phyloP scores from a whole-genome alignment of 2,888 invertebrate genomes.

The Apeira syringaria region DNA sequence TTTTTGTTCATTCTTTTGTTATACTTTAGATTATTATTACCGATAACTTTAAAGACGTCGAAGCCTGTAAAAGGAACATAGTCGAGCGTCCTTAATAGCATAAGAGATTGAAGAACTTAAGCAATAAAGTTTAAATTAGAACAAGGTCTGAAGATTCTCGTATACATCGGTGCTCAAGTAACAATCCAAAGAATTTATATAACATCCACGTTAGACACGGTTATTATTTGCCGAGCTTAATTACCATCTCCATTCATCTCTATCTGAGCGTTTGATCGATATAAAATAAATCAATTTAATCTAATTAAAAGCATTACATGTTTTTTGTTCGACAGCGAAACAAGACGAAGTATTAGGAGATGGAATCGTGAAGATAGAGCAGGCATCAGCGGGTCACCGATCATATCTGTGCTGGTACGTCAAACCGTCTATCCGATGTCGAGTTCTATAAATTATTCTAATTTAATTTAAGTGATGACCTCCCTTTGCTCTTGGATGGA shows the following conservation, averaged over 20 bases:
- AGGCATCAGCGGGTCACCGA: conserved; percentile 77
- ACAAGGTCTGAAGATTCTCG: conserved; percentile 1
- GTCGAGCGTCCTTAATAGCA: neutral
- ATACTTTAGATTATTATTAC: conserved; percentile 28
- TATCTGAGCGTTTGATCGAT: conserved; percentile 67
- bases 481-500: conserved; percentile 55
- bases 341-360: conserved; percentile 79
- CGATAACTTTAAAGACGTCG: conserved; percentile 23
- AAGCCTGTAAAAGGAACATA: conserved; percentile 4
- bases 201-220: conserved; percentile 46
- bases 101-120: conserved; percentile 9
- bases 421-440: conserved; percentile 77
- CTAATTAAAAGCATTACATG: conserved; percentile 83
- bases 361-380: conserved; percentile 70
- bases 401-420: conserved; percentile 72
- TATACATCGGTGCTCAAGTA: conserved; percentile 13
- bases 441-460: conserved; percentile 78
- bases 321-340: conserved; percentile 78
- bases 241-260: conserved; percentile 63
- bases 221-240: conserved; percentile 75
- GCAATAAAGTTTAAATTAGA: conserved; percentile 19
- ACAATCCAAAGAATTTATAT: conserved; percentile 27
- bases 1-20: conserved; percentile 39
- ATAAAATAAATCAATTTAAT: conserved; percentile 82
- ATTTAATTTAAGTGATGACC: conserved; percentile 81